A percentile compares a stretch with the other conserved stretches of the same genome.
These are phyloP conservation scores for Sinelater perroti DNA, from an alignment of 2,888 invertebrate genomes.

Conservation along the genomic window DNA sequence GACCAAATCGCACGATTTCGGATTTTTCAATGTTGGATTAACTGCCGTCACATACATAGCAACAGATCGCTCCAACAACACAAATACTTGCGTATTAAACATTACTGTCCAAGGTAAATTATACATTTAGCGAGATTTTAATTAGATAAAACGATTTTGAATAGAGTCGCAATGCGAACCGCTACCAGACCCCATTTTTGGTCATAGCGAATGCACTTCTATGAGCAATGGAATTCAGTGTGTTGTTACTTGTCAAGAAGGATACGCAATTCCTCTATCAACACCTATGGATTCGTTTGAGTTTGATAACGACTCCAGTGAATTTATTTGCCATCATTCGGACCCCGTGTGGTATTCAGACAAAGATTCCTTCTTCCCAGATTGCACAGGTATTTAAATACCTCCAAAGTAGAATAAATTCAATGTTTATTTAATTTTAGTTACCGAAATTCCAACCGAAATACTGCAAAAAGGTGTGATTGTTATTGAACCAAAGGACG, in stretches of 20 bases:
- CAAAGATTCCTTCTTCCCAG: constrained; percentile 61
- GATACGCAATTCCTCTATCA: constrained; percentile 67
- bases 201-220: constrained; percentile 52
- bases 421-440: constrained; percentile 48
- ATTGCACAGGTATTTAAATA: constrained; percentile 63
- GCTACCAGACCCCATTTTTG: constrained; percentile 53
- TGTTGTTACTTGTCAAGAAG: constrained; percentile 67
- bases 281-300: constrained; percentile 39
- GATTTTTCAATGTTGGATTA: constrained; percentile 65
- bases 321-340: constrained; percentile 55
- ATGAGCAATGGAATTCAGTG: constrained; percentile 59
- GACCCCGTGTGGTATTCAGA: constrained; percentile 57
- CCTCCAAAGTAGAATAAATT: background rate
- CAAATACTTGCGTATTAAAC: constrained; percentile 66
- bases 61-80: constrained; percentile 67
- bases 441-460: constrained; percentile 62
- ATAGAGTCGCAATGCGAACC: constrained; percentile 54
- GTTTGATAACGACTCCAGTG: constrained; percentile 41
- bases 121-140: background rate
- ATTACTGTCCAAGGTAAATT: constrained; percentile 67
- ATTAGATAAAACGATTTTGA: background rate
- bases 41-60: constrained; percentile 68
- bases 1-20: constrained; percentile 59
- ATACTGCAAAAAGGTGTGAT: constrained; percentile 63
- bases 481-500: constrained; percentile 56